Base-by-base conservation (phyloP, 2,797 vertebrate species). In the Dromococcyx pavoninus region DNA sequence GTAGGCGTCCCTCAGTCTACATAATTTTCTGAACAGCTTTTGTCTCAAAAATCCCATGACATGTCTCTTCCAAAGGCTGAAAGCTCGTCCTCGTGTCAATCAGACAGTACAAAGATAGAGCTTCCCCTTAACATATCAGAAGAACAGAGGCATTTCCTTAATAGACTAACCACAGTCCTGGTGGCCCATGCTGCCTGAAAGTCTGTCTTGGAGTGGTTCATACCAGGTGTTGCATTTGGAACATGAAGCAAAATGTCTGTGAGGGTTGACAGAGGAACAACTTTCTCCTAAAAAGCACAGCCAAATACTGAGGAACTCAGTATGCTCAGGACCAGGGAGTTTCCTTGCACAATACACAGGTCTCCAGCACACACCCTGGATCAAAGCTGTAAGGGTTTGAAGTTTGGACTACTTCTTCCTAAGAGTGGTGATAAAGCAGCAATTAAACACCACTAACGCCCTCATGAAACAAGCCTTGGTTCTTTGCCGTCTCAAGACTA, bases 31-130 rank as follows among this genome's bases (percentile, higher is more conserved):
- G 79, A 88, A 64, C 43, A 61, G 54, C 67, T 93, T 80, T 92
- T 92, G 11, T 95, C 71, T 94, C 43, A 90, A 71, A 88, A 86
- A 75, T 84, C 67, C 94, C 7, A 9, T 87, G 86, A 93, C 19
- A 18, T 32, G 32, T 57, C 28, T 94, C 48, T 80, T 19, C 85
- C 64, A 86, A 35, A 62, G 62, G 72, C 66, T 92, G 90, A 89
- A 94, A 91, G 44, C 91, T 91, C 9, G 0, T 94, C 46, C 46
- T 67, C 27, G 17, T 67, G 94, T 70, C 93, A 94, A 78, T 86
- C 28, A 92, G 83, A 62, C 6, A 46, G 37, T 28, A 81, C 23
- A 79, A 83, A 94, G 95, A 86, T 58, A 95, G 61, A 86, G 5
- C 22, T 81, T 88, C 9, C 5, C 6, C 30, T 57, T 81, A 37